phyloP scores from a whole-genome alignment of 2,113 vertebrate species.

The Phylloscopus trochilus region DNA sequence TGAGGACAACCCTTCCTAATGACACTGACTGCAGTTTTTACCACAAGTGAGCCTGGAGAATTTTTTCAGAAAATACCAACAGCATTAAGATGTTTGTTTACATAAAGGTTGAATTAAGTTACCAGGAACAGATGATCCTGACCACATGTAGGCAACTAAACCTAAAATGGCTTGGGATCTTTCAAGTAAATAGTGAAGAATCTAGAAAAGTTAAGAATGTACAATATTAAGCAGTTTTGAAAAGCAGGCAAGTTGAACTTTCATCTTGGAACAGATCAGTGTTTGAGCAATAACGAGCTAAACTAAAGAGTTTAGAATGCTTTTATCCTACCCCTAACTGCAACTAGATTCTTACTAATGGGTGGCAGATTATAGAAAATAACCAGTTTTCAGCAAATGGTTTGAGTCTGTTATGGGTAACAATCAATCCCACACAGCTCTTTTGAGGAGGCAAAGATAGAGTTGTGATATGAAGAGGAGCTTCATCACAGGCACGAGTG shows the following conservation, averaged over 20 bases:
- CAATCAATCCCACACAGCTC: neutral
- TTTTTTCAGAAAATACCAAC: neutral
- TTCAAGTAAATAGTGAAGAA: neutral
- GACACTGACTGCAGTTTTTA: neutral
- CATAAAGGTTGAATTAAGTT: neutral
- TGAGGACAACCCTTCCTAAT: neutral
- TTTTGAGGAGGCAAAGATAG: neutral
- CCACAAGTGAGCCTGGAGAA: neutral
- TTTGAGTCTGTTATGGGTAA: neutral
- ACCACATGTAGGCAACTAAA: neutral
- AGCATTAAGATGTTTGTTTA: neutral
- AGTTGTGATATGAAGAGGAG: rapidly evolving
- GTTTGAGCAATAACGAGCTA: neutral
- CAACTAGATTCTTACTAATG: neutral
- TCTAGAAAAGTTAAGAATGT: neutral
- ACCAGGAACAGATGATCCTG: neutral
- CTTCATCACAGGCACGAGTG: neutral
- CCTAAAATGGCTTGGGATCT: neutral
- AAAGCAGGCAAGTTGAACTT: neutral
- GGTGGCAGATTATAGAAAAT: neutral
- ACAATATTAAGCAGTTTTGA: neutral
- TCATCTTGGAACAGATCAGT: neutral
- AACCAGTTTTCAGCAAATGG: neutral
- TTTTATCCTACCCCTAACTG: neutral
- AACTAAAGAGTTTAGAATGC: neutral